Conservation (phyloP, 1,140 invertebrate genomes). For the Bathynomus jamesi region DNA sequence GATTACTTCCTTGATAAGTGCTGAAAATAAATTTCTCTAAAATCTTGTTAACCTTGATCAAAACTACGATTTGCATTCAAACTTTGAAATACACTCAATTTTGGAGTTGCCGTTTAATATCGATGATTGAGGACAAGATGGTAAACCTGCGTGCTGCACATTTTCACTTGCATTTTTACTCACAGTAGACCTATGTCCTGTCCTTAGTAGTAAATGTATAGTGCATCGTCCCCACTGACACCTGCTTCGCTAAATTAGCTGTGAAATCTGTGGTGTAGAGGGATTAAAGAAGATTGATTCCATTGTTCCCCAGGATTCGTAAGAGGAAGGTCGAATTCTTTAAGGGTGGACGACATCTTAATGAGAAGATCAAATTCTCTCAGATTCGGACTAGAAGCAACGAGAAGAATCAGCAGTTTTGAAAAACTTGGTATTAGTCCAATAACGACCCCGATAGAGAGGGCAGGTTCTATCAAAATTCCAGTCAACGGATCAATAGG, state of each 20-base stretch:
- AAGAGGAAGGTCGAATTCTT: constrained; percentile 71
- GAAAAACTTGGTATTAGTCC: constrained; percentile 77
- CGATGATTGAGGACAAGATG: too few species aligned
- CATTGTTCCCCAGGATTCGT: constrained; percentile 24
- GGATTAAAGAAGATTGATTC: neutral
- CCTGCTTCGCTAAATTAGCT: neutral
- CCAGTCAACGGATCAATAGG: constrained; percentile 76
- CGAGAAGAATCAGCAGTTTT: constrained; percentile 64
- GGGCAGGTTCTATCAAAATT: constrained; percentile 59
- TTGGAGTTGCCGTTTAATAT: too few species aligned
- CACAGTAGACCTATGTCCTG: too few species aligned
- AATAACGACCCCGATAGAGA: constrained; percentile 30
- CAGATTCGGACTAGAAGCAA: constrained; percentile 46
- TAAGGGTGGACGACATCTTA: constrained; percentile 75
- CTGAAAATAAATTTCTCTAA: too few species aligned
- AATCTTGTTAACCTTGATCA: too few species aligned
- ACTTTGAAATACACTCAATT: too few species aligned
- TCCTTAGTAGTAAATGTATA: too few species aligned
- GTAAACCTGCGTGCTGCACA: too few species aligned
- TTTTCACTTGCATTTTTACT: too few species aligned
- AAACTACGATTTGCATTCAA: too few species aligned
- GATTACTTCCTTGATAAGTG: too few species aligned
- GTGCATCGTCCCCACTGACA: neutral
- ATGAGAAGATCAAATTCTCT: constrained; percentile 72
- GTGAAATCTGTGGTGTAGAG: neutral